Evolutionary conservation across 1,140 invertebrate species (phyloP), one percentile per base, ranked within the genome.

Genomic region (Harlomillsia oculata): DNA sequence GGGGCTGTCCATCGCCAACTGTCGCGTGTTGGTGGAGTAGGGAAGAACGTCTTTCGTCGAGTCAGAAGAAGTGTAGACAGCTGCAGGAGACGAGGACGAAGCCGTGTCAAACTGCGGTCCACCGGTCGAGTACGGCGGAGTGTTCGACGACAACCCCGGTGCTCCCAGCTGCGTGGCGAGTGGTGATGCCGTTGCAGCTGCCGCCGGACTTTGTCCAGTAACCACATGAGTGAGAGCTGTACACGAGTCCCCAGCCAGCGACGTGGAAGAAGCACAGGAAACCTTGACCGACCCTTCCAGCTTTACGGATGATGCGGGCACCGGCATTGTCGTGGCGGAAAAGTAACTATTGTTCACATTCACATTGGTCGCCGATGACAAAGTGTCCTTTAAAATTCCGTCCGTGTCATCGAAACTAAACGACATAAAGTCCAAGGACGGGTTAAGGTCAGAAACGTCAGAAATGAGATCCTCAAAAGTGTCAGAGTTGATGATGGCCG

Each of bases 381-480:
- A n/a, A n/a, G n/a, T n/a, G n/a, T n/a, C n/a, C n/a, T n/a, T n/a
- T n/a, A n/a, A n/a, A n/a, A 13, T 49, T 16, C 23, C n/a, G 36
- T 58, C 32, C 16, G 32, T 23, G 57, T 82, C 82, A 50, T 83
- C 80, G 65, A 84, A 80, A 66, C 87, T 85, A 64, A 89, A 87
- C 57, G 85, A 84, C 77, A 89, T 84, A 62, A 89, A 85, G 29
- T 60, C 60, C 3, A n/a, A n/a, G n/a, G n/a, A n/a, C 67, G 84
- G 81, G 71, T 82, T 78, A 53, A 85, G 84, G 64, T 84, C 86
- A 16, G 83, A 83, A 66, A 90, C 87, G 70, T 90, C 87, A 2
- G 83, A 87, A 52, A 91, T 88, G 59, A 91, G 79, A 70, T 92
- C 87, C 68, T 92, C 89, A 67, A 93, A 82, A 14, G 85, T 80